Evolutionary conservation across 92 coral and sea anemone genomes (phyloP), one percentile per base, ranked within the genome.

Genomic region (Isaurus tuberculatus): DNA sequence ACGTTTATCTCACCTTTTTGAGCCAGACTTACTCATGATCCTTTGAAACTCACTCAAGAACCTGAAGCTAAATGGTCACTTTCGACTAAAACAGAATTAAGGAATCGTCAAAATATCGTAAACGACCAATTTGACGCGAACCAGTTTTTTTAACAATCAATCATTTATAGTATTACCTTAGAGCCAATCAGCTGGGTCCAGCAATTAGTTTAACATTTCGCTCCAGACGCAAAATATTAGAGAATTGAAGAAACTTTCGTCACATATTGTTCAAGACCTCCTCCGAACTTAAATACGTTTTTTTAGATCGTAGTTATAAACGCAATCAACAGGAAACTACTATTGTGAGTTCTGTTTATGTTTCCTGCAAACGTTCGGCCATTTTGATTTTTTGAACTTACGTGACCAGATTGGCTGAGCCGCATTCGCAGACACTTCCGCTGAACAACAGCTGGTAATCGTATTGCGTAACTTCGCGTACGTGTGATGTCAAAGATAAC

Each of bases 11-110:
- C 66, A 92, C 97, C 97, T 91, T 83, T 92, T 92, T 15, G 97
- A 58, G 66, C 87, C 87, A 33, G 94, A 77, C 88, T 92, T 92
- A 79, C 94, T 92, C 97, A 92, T 92, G 86, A 20, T 75, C 79
- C 74, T 57, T 36, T 65, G 81, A 51, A 60, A 61, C 69, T 7
- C 58, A 63, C 31, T 65, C 32, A 27, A 46, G 63, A 30, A 72
- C 61, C 29, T 10, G 19, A 34, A 57, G 36, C 57, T 26, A 51
- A 65, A n/a, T n/a, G n/a, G n/a, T 55, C 66, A 79, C 46, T 31
- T 65, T 25, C 23, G 19, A 60, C 51, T 77, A 40, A 34, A 33
- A 77, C 23, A 61, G 26, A 32, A 22, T 30, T 53, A 28, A 16
- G 20, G 0, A 5, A 16, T 67, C 31, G 15, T n/a, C 22, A 77